Evolutionary conservation across 2,797 vertebrate genomes (phyloP).

Genomic region (Smutsia gigantea): DNA sequence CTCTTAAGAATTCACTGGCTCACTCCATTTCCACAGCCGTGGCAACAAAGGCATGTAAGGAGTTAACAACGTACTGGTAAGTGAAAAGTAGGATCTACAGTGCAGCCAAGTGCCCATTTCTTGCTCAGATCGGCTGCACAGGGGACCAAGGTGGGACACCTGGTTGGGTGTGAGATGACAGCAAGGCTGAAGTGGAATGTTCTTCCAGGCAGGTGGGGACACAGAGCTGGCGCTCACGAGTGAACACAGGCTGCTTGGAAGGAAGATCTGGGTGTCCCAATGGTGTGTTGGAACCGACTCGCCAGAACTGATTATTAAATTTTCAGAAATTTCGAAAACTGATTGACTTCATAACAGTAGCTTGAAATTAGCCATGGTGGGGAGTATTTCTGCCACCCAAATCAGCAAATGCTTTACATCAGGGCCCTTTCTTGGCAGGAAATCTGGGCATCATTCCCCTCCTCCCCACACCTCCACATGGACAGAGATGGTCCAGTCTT

Average conservation of each 20-base stretch:
- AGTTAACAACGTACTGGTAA: background rate
- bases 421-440: background rate
- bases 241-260: background rate
- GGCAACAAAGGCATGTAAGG: background rate
- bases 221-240: background rate
- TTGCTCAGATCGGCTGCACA: background rate
- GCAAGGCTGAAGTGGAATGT: background rate
- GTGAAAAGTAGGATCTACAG: background rate
- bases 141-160: background rate
- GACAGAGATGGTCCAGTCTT: background rate
- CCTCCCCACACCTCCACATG: too few species aligned
- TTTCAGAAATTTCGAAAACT: background rate
- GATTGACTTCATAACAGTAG: background rate
- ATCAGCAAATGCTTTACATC: too few species aligned
- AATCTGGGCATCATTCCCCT: background rate
- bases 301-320: background rate
- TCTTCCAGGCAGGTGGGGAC: background rate
- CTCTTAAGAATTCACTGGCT: background rate
- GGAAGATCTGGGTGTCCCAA: background rate
- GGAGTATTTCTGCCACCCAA: background rate
- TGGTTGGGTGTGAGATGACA: background rate
- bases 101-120: background rate
- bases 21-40: background rate
- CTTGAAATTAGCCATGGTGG: background rate
- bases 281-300: background rate